A percentile compares a stretch with the other conserved stretches of the same genome.
Evolutionary conservation across 2,888 invertebrate genomes (phyloP).

Genomic region (Kuschelorhynchus macadamiae): DNA sequence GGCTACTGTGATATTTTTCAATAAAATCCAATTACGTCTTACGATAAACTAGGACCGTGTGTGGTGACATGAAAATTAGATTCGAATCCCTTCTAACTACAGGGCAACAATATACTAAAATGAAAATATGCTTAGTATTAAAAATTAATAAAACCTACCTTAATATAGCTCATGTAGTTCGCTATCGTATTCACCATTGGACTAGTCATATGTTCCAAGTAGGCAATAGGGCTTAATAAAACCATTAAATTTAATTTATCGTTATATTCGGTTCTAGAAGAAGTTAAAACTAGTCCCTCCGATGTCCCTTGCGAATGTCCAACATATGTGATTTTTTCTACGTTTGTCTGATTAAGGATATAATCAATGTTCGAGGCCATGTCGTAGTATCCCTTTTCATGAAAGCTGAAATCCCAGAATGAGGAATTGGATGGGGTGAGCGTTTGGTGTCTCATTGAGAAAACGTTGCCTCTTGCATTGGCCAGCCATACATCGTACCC

Average conservation of each 20-base stretch:
- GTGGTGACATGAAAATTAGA: no score
- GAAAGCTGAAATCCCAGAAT: constrained; percentile 74
- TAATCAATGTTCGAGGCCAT: constrained; percentile 84
- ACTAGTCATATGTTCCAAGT: constrained; percentile 64
- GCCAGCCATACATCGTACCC: constrained; percentile 56
- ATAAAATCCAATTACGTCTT: no score
- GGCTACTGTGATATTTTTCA: no score
- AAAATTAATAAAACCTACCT: no score
- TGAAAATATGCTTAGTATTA: no score
- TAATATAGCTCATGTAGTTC: no score
- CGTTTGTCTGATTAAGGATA: constrained; percentile 71
- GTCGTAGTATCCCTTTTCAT: constrained; percentile 83
- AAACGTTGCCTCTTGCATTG: constrained; percentile 73
- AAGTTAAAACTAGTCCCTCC: constrained; percentile 75
- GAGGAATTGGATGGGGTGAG: constrained; percentile 37
- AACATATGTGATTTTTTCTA: constrained; percentile 76
- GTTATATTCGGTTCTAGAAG: constrained; percentile 75
- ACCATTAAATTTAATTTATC: constrained; percentile 75
- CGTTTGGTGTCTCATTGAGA: constrained; percentile 68
- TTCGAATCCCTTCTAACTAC: no score
- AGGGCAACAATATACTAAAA: no score
- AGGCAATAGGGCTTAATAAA: constrained; percentile 78
- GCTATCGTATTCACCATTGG: constrained; percentile 7
- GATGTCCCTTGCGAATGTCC: constrained; percentile 85
- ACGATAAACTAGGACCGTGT: no score